Conservation (phyloP, 2,113 vertebrate species). For the Hepsetus odoe region DNA sequence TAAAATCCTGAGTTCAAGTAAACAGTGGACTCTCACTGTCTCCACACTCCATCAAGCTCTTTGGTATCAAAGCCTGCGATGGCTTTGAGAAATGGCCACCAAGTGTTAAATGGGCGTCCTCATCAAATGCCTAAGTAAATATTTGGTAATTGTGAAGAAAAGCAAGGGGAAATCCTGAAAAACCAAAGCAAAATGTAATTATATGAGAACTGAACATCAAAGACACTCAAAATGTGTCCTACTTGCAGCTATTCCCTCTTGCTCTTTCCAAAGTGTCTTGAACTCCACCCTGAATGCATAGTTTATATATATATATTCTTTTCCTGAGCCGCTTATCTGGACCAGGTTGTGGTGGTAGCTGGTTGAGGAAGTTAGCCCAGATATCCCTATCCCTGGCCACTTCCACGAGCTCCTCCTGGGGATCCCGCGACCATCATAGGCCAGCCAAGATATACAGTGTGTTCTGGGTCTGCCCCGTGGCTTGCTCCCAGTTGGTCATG, state of each 20-base stretch:
- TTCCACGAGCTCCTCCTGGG: too few species aligned
- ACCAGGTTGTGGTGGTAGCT: too few species aligned
- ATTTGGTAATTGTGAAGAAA: constrained; percentile 24
- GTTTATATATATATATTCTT: not conserved
- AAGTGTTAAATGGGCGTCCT: constrained; percentile 30
- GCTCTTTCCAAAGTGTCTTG: not conserved
- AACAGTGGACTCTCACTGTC: constrained; percentile 47
- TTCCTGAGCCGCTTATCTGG: too few species aligned
- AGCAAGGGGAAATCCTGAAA: not conserved
- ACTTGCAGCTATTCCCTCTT: not conserved
- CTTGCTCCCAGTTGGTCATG: too few species aligned
- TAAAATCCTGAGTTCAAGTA: constrained; percentile 43
- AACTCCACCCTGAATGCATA: too few species aligned
- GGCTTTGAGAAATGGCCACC: constrained; percentile 32
- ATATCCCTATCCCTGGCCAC: too few species aligned
- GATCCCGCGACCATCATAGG: too few species aligned
- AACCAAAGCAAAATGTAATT: not conserved
- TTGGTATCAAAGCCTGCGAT: constrained; percentile 38
- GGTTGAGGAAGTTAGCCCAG: too few species aligned
- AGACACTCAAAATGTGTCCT: not conserved
- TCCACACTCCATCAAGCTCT: constrained; percentile 32
- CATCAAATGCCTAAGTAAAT: constrained; percentile 35
- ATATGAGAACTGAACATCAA: not conserved
- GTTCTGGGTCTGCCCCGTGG: too few species aligned
- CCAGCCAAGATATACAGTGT: too few species aligned